Conservation (phyloP, 2,113 vertebrate species). For the Pandion haliaetus region DNA sequence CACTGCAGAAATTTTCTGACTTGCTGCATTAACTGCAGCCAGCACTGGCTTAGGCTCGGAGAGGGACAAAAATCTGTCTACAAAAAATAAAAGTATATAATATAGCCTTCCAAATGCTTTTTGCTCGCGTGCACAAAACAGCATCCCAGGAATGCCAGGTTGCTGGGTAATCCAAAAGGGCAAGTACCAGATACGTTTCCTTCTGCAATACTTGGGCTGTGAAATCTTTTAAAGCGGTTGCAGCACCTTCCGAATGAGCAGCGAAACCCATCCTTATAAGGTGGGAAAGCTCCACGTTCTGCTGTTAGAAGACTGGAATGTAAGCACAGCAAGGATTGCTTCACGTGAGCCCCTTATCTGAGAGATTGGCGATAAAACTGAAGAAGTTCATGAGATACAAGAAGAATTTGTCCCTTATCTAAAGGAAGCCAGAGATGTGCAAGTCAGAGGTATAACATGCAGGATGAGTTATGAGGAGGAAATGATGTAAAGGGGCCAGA, state of each 20-base stretch:
- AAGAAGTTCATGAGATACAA: neutral
- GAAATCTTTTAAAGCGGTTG: neutral
- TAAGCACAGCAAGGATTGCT: neutral
- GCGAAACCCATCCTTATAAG: conserved; percentile 43
- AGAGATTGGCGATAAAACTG: neutral
- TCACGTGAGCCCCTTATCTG: conserved; percentile 22
- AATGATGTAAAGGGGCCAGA: conserved; percentile 14
- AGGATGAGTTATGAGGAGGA: conserved; percentile 14
- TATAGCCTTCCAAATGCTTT: neutral
- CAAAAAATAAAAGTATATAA: neutral
- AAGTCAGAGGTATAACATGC: neutral
- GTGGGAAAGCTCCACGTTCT: neutral
- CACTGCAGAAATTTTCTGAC: neutral
- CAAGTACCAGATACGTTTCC: neutral
- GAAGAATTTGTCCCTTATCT: conserved; percentile 56
- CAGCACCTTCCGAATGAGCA: neutral
- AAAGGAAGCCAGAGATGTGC: conserved; percentile 6
- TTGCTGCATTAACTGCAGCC: neutral
- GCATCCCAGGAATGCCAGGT: neutral
- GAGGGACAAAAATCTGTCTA: neutral
- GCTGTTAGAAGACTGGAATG: conserved; percentile 17
- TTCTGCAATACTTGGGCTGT: neutral
- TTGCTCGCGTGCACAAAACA: neutral
- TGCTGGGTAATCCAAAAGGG: neutral
- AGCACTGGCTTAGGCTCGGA: neutral